phyloP scores from a whole-genome alignment of 2,113 vertebrate species.

The Nansenia antarctica region DNA sequence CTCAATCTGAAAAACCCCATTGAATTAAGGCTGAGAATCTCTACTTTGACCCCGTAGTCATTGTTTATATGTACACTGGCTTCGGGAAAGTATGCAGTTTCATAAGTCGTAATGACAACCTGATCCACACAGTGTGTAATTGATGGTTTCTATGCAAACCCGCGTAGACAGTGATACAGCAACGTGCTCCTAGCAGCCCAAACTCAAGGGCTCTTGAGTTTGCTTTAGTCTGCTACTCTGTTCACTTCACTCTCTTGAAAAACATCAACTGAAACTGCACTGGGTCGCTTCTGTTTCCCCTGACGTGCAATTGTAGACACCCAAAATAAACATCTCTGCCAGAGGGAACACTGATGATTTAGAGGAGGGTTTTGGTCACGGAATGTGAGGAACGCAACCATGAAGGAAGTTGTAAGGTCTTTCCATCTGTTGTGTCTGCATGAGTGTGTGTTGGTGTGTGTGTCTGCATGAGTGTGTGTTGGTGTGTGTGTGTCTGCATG shows the following conservation, averaged over 20 bases:
- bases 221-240: background rate
- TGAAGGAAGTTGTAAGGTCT: background rate
- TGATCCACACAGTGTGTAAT: too few species aligned
- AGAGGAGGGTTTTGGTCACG: background rate
- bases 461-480: background rate
- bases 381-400: slow-evolving; percentile 2
- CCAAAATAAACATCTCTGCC: background rate
- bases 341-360: slow-evolving; percentile 1
- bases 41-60: too few species aligned
- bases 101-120: too few species aligned
- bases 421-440: too few species aligned
- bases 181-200: background rate
- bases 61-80: too few species aligned
- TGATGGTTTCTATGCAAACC: too few species aligned
- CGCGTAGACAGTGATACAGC: too few species aligned
- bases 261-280: background rate
- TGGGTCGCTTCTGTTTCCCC: background rate
- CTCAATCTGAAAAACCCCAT: too few species aligned
- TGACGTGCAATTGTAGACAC: background rate
- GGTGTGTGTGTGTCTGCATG: background rate
- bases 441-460: background rate
- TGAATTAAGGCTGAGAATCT: too few species aligned
- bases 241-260: background rate
- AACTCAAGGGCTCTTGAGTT: background rate
- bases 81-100: too few species aligned